Evolutionary conservation across 2,113 vertebrate genomes (phyloP).

Genomic region (Chinchilla lanigera): DNA sequence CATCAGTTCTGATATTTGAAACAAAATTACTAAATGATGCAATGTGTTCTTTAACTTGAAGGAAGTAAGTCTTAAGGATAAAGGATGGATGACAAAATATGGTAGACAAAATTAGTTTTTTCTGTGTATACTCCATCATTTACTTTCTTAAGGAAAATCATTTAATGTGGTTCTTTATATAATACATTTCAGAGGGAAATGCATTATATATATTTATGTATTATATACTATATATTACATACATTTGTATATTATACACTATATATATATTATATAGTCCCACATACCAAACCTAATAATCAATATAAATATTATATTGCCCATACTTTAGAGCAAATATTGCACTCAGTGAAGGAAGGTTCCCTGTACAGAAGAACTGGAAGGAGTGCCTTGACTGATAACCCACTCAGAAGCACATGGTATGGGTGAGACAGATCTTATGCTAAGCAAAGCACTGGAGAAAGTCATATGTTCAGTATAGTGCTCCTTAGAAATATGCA

Average conservation of each 20-base stretch:
- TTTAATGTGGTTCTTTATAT: not conserved
- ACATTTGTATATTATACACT: too few relatives aligned
- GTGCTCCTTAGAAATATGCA: not conserved
- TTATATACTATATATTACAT: not conserved
- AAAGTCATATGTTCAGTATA: not conserved
- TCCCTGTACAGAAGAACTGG: not conserved
- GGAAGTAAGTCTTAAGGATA: not conserved
- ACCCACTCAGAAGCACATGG: not conserved
- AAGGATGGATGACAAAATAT: not conserved
- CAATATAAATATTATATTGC: not conserved
- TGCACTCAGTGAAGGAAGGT: not conserved
- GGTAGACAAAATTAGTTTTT: not conserved
- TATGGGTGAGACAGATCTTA: not conserved
- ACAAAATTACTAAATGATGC: not conserved
- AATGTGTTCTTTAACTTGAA: not conserved
- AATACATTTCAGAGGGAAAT: not conserved
- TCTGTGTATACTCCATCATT: not conserved
- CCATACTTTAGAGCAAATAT: not conserved
- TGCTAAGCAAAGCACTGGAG: not conserved
- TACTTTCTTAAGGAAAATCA: not conserved
- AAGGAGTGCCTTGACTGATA: not conserved
- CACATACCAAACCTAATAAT: not conserved
- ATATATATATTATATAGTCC: not conserved
- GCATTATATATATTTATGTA: not conserved
- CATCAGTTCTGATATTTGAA: not conserved